Base-by-base conservation (phyloP, 2,113 vertebrate species). In the Cottus gobio region DNA sequence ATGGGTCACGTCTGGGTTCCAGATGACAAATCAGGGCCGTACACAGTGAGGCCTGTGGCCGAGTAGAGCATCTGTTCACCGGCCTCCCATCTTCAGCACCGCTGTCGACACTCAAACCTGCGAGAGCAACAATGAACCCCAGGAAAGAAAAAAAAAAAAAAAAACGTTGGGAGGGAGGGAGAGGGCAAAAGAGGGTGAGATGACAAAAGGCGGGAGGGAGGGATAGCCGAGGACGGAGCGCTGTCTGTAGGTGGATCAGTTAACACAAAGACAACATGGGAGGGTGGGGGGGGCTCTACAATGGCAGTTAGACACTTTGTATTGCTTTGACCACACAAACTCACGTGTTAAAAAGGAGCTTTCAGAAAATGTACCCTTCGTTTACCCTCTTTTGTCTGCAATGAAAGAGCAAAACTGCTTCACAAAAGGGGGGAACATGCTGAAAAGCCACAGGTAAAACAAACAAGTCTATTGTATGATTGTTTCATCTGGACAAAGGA, bases 251-350 rank as follows among this genome's bases (percentile, higher is more conserved):
- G 76, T 90, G 89, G 83, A 91, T 92, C 91, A 90, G 65, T 90
- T 86, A 84, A 86, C 85, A 93, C 88, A 95, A 93, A 93, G 84
- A 90, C 89, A 85, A 88, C 81, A 75, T 56, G 70, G 37, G 71
- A 10, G 70, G 37, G 71, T 10, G 39, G 42, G 42, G 80, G 78
- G 80, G 78, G 28, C 69, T 79, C 80, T 73, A 84, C 88, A 85
- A 79, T 75, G 71, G 20, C 74, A 80, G 52, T 84, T 83, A 77
- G 77, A 42, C 34, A n/a, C 64, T 64, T 67, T 69, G 75, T 68
- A 20, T 57, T 24, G 56, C 67, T 72, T 75, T 39, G 57, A 2
- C 39, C 9, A 22, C 63, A 56, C 50, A 69, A 52, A 79, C 75
- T 34, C 8, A 0, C 1, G 0, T 77, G 90, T 80, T 86, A 77